Base-by-base conservation (phyloP, 2,113 vertebrate genomes). In the Dolichallabes microphthalmus region DNA sequence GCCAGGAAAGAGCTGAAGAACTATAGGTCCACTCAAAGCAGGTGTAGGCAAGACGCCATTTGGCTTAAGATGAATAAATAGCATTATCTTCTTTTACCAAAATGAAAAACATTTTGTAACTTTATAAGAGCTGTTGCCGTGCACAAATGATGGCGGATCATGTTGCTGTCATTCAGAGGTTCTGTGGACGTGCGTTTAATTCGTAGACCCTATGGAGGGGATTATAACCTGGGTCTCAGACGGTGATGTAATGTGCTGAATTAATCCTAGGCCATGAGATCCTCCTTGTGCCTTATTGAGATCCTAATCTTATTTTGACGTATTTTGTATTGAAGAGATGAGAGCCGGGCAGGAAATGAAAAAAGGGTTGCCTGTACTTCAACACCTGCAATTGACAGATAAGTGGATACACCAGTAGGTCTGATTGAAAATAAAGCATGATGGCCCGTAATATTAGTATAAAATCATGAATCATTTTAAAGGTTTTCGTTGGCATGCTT, bases 341-440 rank as follows among this genome's bases (percentile, higher is more conserved):
- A 92, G 90, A 93, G 78, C 89, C 84, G 86, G 81, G 83, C 92
- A 92, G 92, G 90, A 93, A 93, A 94, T 92, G 81, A 90, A 90
- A 92, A 90, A 79, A 14, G 69, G 55, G n/a, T 27, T 84, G 35
- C 63, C 39, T 73, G 58, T 83, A 82, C 55, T 80, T 68, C 30
- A 88, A 87, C 88, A 86, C 88, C 82, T 88, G 86, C 76, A 13
- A 32, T 14, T 77, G 73, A 77, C 61, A 39, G 83, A 64, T 66
- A 35, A 74, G 25, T 83, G 68, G 30, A 58, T n/a, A 73, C 35
- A 17, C 55, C 30, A 39, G 30, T 27, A 0, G 19, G 32, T 60
- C 55, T 27, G 32, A 8, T 73, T 64, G 17, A 52, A 58, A 64
- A 71, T 58, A 58, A 77, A 73, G 1, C 9, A 7, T 17, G 30